These are phyloP conservation scores for Lophochroa leadbeateri DNA, from an alignment of 2,113 vertebrate species.

Conservation along the genomic window DNA sequence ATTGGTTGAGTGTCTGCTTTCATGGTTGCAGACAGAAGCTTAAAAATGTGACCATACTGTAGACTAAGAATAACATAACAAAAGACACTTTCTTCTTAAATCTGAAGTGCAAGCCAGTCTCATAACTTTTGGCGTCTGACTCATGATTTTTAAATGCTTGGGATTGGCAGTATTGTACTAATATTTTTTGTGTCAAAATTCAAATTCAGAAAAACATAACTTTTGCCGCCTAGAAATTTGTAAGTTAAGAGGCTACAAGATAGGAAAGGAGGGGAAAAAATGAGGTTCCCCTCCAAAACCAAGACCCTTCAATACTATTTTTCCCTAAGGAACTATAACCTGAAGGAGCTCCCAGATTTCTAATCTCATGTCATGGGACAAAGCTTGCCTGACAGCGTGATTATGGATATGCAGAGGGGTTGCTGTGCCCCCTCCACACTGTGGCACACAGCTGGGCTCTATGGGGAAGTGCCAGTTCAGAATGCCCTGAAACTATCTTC, in stretches of 20 bases:
- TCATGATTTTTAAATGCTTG: conserved; percentile 14
- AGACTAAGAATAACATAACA: conserved; percentile 19
- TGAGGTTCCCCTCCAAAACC: background rate
- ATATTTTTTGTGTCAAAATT: conserved; percentile 6
- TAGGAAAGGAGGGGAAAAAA: background rate
- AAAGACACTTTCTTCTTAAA: conserved; percentile 1
- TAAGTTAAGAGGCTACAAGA: background rate
- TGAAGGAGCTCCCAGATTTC: background rate
- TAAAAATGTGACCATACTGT: background rate
- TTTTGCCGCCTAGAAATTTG: background rate
- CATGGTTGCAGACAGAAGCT: background rate
- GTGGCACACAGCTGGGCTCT: background rate
- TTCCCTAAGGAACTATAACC: background rate
- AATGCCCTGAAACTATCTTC: background rate
- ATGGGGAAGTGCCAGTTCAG: background rate
- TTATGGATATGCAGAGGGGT: background rate
- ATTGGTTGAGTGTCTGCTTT: background rate
- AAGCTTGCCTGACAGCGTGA: background rate
- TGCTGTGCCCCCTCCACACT: background rate
- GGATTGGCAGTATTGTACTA: background rate
- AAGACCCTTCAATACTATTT: background rate
- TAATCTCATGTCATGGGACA: background rate
- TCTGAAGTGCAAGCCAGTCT: background rate
- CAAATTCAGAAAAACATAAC: background rate
- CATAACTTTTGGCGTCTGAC: background rate